Evolutionary conservation across 1,140 invertebrate genomes (phyloP).

Genomic region (Drosophila varians): DNA sequence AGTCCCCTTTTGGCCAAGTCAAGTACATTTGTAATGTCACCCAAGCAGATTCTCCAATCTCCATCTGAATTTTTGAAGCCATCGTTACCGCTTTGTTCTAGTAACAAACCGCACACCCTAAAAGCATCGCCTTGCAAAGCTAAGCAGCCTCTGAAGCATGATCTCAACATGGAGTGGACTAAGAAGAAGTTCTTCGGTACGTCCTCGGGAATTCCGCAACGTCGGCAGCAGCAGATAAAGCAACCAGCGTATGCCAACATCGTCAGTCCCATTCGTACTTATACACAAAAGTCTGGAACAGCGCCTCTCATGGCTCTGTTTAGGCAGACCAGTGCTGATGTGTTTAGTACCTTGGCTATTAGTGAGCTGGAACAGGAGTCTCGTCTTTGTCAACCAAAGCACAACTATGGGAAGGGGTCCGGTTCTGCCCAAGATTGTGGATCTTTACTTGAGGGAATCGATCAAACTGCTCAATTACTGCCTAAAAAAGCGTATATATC

Average conservation of each 20-base stretch:
- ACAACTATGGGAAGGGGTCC: not conserved
- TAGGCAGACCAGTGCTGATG: constrained; percentile 36
- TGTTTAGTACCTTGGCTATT: constrained; percentile 35
- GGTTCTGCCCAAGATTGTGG: not conserved
- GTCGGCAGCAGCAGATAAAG: constrained; percentile 37
- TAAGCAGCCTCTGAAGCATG: constrained; percentile 13
- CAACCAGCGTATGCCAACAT: constrained; percentile 73
- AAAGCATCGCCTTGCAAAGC: constrained; percentile 4
- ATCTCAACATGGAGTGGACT: constrained; percentile 39
- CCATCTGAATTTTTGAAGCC: constrained; percentile 14
- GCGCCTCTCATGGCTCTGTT: constrained; percentile 71
- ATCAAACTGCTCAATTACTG: constrained; percentile 30
- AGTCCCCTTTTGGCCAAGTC: constrained; percentile 36
- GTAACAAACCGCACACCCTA: constrained; percentile 12
- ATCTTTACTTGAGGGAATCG: constrained; percentile 13
- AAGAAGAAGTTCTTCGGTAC: constrained; percentile 54
- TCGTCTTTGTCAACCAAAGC: constrained; percentile 37
- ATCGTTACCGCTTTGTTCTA: constrained; percentile 11
- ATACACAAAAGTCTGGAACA: constrained; percentile 81
- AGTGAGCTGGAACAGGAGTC: constrained; percentile 65
- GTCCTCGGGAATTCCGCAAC: constrained; percentile 41
- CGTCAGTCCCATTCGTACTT: constrained; percentile 81
- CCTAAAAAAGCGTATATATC: constrained; percentile 81
- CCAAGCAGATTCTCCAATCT: constrained; percentile 10
- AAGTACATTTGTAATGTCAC: constrained; percentile 56